Percentiles rank a stretch among this genome's conserved stretches.
These are phyloP conservation scores for Ailuropoda melanoleuca DNA, from an alignment of 2,113 vertebrate species.

Conservation along the genomic window DNA sequence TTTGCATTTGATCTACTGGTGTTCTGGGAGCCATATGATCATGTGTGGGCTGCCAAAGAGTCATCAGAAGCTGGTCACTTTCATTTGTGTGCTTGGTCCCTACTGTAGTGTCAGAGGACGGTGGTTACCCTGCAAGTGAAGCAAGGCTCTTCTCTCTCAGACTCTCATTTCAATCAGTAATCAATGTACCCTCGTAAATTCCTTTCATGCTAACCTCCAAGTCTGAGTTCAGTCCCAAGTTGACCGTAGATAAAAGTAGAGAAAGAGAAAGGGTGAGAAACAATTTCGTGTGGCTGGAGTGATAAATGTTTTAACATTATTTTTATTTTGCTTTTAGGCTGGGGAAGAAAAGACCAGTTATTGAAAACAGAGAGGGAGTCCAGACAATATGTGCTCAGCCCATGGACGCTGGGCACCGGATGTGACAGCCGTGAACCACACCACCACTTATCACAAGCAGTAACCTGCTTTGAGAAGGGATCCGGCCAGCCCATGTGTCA, in stretches of 20 bases:
- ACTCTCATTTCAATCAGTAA: not conserved
- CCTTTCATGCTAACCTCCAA: constrained; percentile 6
- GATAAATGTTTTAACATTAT: not conserved
- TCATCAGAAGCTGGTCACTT: constrained; percentile 5
- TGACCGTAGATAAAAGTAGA: not conserved
- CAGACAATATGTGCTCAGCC: not conserved
- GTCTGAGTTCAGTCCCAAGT: not conserved
- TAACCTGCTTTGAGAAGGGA: not conserved
- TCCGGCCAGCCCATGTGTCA: not conserved
- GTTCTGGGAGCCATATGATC: constrained; percentile 19
- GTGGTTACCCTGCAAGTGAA: not conserved
- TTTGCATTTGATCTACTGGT: constrained; percentile 56
- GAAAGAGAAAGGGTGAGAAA: not conserved
- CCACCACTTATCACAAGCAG: not conserved
- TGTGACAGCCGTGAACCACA: not conserved
- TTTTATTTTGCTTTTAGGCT: not conserved
- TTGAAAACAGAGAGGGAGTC: not conserved
- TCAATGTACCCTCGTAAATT: not conserved
- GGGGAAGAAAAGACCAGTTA: not conserved
- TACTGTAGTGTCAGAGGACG: not conserved
- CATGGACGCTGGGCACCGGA: too few species aligned
- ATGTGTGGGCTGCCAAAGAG: constrained; percentile 2
- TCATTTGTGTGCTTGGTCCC: not conserved
- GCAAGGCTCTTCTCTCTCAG: not conserved
- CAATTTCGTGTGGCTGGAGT: not conserved